Conservation (phyloP, 2,113 vertebrate genomes). For the Heterotilapia buettikoferi region DNA sequence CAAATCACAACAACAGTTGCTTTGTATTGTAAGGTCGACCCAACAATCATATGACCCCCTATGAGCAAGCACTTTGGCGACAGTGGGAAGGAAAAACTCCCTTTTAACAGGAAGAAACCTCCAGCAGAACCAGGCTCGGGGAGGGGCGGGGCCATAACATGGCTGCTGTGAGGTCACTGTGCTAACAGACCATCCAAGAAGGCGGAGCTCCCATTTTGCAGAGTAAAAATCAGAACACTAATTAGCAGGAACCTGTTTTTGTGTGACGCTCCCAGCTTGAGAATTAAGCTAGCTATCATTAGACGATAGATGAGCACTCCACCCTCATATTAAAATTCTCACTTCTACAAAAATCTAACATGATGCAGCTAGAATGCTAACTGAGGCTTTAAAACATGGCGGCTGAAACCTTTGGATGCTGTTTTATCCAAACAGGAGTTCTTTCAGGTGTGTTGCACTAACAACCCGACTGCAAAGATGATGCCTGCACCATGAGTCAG, state of each 20-base stretch:
- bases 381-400: not conserved
- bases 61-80: not conserved
- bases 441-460: not conserved
- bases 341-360: not conserved
- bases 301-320: not conserved
- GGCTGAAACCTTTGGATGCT: not conserved
- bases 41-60: not conserved
- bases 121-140: accelerated
- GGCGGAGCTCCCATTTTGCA: not conserved
- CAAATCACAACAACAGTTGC: not conserved
- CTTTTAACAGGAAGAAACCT: not conserved
- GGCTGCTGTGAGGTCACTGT: not conserved
- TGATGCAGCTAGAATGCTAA: not conserved
- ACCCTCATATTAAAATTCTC: not conserved
- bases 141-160: not conserved
- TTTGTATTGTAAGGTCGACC: not conserved
- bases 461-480: not conserved
- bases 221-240: not conserved
- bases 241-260: not conserved
- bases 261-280: not conserved
- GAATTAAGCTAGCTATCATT: not conserved
- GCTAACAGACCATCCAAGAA: not conserved
- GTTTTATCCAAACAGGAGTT: not conserved
- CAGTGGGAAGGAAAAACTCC: not conserved
- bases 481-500: not conserved